Percentiles rank a stretch among this genome's conserved stretches.
Evolutionary conservation across 2,888 invertebrate species (phyloP).

Genomic region (Aphidius colemani): DNA sequence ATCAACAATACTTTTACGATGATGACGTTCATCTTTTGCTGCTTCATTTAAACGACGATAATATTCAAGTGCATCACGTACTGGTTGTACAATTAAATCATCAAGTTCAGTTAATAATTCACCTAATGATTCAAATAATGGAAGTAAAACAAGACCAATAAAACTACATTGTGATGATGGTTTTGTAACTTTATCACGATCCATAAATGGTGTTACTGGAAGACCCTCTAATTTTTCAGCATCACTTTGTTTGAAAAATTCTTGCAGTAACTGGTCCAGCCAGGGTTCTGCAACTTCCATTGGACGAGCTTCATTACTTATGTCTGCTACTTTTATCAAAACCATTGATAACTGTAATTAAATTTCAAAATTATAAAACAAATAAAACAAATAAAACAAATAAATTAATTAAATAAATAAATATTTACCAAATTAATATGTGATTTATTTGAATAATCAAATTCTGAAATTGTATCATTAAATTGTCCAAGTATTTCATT

Average conservation of each 20-base stretch:
- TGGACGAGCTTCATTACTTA: slow-evolving; percentile 81
- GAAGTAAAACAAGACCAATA: slow-evolving; percentile 79
- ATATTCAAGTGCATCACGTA: slow-evolving; percentile 67
- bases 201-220: slow-evolving; percentile 86
- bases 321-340: slow-evolving; percentile 82
- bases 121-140: slow-evolving; percentile 78
- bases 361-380: background rate
- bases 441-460: slow-evolving; percentile 71
- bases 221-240: slow-evolving; percentile 81
- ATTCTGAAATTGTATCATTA: slow-evolving; percentile 68
- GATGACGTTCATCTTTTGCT: slow-evolving; percentile 66
- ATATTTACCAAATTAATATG: slow-evolving; percentile 72
- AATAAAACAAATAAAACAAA: background rate
- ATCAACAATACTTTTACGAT: slow-evolving; percentile 64
- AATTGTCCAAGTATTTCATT: slow-evolving; percentile 78
- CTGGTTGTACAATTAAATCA: slow-evolving; percentile 68
- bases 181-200: slow-evolving; percentile 82
- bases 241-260: slow-evolving; percentile 80
- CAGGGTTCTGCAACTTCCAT: slow-evolving; percentile 84
- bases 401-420: background rate
- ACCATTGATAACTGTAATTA: slow-evolving; percentile 72
- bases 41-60: slow-evolving; percentile 68
- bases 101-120: slow-evolving; percentile 75
- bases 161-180: slow-evolving; percentile 84
- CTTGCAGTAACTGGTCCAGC: slow-evolving; percentile 75